Percentiles rank a stretch among this genome's conserved stretches.
Conservation (phyloP, 2,113 vertebrate genomes). For the Vulpes vulpes region DNA sequence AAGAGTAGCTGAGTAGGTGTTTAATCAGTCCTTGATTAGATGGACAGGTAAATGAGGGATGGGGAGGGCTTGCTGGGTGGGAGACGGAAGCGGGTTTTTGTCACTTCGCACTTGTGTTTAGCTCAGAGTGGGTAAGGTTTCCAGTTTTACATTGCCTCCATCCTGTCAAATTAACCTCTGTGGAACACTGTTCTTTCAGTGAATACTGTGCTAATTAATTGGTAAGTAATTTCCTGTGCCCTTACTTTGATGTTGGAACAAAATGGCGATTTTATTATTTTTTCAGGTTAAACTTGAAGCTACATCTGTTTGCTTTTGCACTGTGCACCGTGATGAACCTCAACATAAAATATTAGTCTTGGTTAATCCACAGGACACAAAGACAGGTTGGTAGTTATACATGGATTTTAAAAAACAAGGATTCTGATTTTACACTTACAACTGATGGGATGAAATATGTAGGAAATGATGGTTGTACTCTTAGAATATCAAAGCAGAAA, state of each 20-base stretch:
- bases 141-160: background rate
- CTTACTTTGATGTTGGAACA: constrained; percentile 42
- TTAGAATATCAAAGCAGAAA: too few species aligned
- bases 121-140: background rate
- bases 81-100: background rate
- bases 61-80: too few species aligned
- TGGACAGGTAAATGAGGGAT: background rate
- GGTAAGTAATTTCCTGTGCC: background rate
- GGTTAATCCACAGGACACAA: constrained; percentile 86
- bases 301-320: constrained; percentile 81
- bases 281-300: constrained; percentile 87
- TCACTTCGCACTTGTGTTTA: background rate
- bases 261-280: constrained; percentile 68
- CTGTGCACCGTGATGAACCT: constrained; percentile 84
- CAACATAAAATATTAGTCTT: constrained; percentile 86
- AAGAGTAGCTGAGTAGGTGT: background rate
- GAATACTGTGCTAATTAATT: background rate
- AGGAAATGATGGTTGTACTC: background rate
- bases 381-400: constrained; percentile 86
- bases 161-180: constrained; percentile 27
- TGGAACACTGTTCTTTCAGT: constrained; percentile 36
- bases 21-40: fast-evolving
- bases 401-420: constrained; percentile 53
- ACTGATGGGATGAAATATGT: background rate
- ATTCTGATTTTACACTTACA: background rate